phyloP scores from a whole-genome alignment of 2,797 vertebrate species.

The Pogoniulus pusillus region DNA sequence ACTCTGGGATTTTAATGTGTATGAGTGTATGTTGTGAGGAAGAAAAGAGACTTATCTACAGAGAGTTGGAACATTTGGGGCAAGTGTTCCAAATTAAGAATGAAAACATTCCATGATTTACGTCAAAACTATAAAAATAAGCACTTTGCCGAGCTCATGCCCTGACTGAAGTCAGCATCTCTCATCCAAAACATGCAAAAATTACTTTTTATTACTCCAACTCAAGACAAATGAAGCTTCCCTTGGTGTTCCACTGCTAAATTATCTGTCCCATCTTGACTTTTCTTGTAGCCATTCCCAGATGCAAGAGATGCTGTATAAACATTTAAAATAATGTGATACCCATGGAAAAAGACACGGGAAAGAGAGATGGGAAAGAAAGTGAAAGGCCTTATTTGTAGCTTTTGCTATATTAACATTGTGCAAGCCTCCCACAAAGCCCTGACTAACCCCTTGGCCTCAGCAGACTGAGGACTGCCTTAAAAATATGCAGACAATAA shows the following conservation, averaged over 20 bases:
- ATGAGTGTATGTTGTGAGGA: not conserved
- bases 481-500: not conserved
- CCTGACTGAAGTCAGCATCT: conserved; percentile 56
- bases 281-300: conserved; percentile 1
- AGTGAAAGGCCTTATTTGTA: not conserved
- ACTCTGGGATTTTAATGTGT: not conserved
- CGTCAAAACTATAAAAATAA: conserved; percentile 79
- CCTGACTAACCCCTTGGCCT: not conserved
- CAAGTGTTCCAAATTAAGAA: conserved; percentile 75
- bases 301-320: not conserved
- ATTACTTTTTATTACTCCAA: conserved; percentile 43
- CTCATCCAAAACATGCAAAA: conserved; percentile 48
- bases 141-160: conserved; percentile 56
- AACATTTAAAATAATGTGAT: not conserved
- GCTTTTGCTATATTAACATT: not conserved
- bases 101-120: conserved; percentile 73
- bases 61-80: conserved; percentile 60
- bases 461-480: not conserved
- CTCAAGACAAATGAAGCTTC: conserved; percentile 22
- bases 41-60: conserved; percentile 44
- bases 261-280: not conserved
- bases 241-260: not conserved
- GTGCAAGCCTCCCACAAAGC: not conserved
- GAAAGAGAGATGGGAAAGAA: not conserved
- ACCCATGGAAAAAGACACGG: not conserved